Evolutionary conservation across 1,140 invertebrate genomes (phyloP).

Genomic region (Macrosteles quadrilineatus): DNA sequence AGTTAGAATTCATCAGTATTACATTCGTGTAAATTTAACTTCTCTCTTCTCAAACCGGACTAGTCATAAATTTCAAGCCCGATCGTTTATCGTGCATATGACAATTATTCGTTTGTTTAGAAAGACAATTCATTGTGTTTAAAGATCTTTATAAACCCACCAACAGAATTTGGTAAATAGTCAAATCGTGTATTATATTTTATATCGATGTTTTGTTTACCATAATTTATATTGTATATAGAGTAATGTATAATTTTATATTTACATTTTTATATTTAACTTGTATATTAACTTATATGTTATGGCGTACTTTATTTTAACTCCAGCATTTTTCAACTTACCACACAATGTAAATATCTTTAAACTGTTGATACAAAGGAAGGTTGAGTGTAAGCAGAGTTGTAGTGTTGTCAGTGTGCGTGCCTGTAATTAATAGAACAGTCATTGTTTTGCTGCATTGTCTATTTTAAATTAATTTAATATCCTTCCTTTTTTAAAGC

Average conservation of each 20-base stretch:
- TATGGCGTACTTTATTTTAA: neutral
- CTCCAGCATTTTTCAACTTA: slow-evolving; percentile 35
- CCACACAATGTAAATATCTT: slow-evolving; percentile 27
- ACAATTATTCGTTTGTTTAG: neutral
- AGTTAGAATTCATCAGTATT: neutral
- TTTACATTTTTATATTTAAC: slow-evolving; percentile 22
- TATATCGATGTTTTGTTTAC: slow-evolving; percentile 7
- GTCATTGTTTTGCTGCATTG: neutral
- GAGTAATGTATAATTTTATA: slow-evolving; percentile 17
- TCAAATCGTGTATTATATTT: slow-evolving; percentile 10
- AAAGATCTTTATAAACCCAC: slow-evolving; percentile 9
- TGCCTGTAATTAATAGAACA: slow-evolving; percentile 24
- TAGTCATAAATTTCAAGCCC: neutral
- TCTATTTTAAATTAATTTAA: slow-evolving; percentile 25
- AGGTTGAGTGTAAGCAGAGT: neutral
- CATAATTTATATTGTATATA: slow-evolving; percentile 20
- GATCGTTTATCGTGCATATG: too few species aligned
- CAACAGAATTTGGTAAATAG: neutral
- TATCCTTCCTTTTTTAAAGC: slow-evolving; percentile 19
- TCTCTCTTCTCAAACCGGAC: neutral
- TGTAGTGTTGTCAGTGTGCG: slow-evolving; percentile 29
- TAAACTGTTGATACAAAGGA: slow-evolving; percentile 2
- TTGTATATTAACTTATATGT: slow-evolving; percentile 12
- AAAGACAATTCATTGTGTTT: neutral
- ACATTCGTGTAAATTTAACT: neutral